Conservation (phyloP, 2,113 vertebrate genomes). For the Nesoenas mayeri region DNA sequence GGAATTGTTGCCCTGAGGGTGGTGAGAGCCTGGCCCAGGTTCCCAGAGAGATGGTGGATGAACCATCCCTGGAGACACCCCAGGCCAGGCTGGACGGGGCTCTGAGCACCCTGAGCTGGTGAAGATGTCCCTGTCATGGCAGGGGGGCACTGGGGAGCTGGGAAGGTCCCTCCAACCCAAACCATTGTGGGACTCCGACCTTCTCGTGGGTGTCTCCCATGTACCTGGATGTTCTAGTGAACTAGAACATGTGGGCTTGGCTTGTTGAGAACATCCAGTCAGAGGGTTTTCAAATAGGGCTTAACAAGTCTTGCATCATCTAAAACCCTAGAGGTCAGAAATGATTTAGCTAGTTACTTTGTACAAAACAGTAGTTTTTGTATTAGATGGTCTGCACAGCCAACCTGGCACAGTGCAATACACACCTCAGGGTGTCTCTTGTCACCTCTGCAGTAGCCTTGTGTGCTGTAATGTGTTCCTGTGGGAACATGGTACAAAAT, state of each 20-base stretch:
- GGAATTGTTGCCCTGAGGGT: too few species aligned
- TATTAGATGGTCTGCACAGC: not conserved
- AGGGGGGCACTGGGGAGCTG: too few species aligned
- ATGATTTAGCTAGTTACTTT: too few species aligned
- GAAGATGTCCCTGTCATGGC: too few species aligned
- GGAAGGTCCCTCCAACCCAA: too few species aligned
- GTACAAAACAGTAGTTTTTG: not conserved
- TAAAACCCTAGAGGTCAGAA: not conserved
- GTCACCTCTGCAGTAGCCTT: not conserved
- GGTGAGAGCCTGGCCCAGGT: too few species aligned
- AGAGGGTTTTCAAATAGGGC: fast-evolving
- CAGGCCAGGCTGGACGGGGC: too few species aligned
- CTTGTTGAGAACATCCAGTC: not conserved
- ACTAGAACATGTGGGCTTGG: fast-evolving
- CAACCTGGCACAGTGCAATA: fast-evolving
- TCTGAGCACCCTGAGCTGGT: too few species aligned
- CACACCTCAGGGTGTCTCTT: fast-evolving
- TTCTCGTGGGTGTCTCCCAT: fast-evolving
- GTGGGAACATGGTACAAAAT: fast-evolving
- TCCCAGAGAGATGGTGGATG: too few species aligned
- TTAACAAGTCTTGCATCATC: not conserved
- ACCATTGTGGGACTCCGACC: too few species aligned
- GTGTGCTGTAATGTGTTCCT: fast-evolving
- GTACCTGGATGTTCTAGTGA: fast-evolving
- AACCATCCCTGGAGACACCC: fast-evolving